Evolutionary conservation across 2,797 vertebrate species (phyloP), one percentile per base, ranked within the genome.

Genomic region (Meriones psammophilus): DNA sequence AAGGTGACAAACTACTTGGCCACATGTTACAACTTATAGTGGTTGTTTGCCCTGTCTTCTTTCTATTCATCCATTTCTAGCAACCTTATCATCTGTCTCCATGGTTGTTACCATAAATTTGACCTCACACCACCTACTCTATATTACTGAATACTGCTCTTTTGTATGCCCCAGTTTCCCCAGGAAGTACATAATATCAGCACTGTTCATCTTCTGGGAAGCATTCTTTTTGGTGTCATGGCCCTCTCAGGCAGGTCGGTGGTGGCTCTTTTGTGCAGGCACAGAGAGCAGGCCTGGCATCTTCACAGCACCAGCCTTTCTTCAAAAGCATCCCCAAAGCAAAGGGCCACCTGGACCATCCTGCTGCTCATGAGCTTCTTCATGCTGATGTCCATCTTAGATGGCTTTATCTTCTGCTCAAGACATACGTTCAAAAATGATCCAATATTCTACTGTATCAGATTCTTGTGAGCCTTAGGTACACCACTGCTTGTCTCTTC

Each of bases 311-410:
- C 24, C 66, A 50, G 56, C 7, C 74, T 54, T 4, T 81, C 56
- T 81, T 24, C 8, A 54, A 80, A 30, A 80, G 56, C 56, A 24
- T 73, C 85, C 3, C 85, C 77, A 74, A 77, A 81, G 2, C 17
- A 9, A 39, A 73, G 24, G 66, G 76, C 54, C 54, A 39, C 39
- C n/a, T 1, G 6, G 22, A 10, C 24, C 69, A 85, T 92, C 36
- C 80, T 92, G 58, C 2, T 92, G 33, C 91, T 85, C 60, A 8
- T 54, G 71, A 39, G 80, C 12, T 85, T 92, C 58, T 92, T 84
- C 73, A 54, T 66, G 30, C 3, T 78, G 18, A 89, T 89, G 60
- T 66, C 58, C 79, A 20, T n/a, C 30, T 73, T 74, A 3, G 56
- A 92, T 22, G 62, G 58, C 22, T 30, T 62, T 74, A 0, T 62